phyloP scores from a whole-genome alignment of 2,888 invertebrate genomes.

The Seladonia tumulorum region DNA sequence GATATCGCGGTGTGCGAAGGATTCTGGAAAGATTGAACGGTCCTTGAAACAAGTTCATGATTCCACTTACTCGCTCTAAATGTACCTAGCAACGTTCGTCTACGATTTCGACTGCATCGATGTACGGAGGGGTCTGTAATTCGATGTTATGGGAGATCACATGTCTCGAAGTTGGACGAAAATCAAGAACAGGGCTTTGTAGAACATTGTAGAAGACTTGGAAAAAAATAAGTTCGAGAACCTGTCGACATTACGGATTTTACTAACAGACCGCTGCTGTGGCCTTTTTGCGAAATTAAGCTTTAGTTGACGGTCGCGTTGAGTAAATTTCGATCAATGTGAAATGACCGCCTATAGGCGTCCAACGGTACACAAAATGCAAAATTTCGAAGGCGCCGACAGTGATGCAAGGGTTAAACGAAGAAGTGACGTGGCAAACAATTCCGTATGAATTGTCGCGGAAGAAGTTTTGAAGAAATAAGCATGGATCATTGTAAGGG shows the following conservation, averaged over 20 bases:
- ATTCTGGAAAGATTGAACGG: not conserved
- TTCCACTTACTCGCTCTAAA: not conserved
- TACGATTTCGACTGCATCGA: not conserved
- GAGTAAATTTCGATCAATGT: not conserved
- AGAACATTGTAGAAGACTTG: no score
- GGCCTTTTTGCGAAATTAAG: not conserved
- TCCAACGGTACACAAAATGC: not conserved
- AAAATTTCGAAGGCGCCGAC: not conserved
- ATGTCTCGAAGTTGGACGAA: no score
- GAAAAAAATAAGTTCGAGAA: no score
- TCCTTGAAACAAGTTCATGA: not conserved
- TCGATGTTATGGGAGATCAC: no score
- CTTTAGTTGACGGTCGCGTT: not conserved
- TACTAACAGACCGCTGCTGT: not conserved
- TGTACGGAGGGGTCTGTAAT: no score
- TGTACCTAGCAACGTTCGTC: not conserved
- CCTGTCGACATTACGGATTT: not conserved
- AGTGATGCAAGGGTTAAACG: not conserved
- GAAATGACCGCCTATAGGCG: not conserved
- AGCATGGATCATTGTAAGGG: not conserved
- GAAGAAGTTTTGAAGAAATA: not conserved
- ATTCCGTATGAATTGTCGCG: not conserved
- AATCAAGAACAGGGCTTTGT: no score
- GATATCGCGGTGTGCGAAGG: slow-evolving; percentile 32
- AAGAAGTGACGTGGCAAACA: not conserved